Conservation (phyloP, 1,140 invertebrate genomes). For the Bradynema listronoti region DNA sequence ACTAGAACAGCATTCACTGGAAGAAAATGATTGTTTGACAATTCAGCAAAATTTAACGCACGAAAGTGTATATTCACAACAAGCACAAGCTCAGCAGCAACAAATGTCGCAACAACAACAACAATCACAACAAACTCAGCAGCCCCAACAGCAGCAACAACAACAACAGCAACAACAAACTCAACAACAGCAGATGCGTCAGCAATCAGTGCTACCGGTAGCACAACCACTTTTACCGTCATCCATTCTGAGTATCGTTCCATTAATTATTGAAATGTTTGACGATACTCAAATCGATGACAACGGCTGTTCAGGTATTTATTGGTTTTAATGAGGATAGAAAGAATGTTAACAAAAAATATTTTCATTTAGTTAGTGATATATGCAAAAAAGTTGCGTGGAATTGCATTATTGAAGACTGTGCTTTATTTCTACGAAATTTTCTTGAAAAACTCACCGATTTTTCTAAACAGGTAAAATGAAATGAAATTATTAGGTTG, state of each 20-base stretch:
- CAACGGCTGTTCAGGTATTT: constrained; percentile 72
- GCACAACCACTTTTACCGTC: constrained; percentile 93
- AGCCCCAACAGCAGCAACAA: neutral
- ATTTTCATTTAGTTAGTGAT: constrained; percentile 63
- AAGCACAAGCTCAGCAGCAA: neutral
- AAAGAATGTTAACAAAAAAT: neutral
- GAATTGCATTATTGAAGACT: constrained; percentile 94
- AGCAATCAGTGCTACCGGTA: constrained; percentile 65
- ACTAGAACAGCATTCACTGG: constrained; percentile 12
- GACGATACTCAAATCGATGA: constrained; percentile 88
- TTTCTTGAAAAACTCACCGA: constrained; percentile 86
- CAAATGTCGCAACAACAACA: constrained; percentile 17
- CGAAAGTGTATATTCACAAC: no score
- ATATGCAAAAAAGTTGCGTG: constrained; percentile 71
- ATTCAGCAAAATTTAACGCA: constrained; percentile 12
- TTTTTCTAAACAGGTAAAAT: constrained; percentile 77
- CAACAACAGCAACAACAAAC: constrained; percentile 16
- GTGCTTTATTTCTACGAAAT: constrained; percentile 85
- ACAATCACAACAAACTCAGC: constrained; percentile 20
- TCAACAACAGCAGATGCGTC: constrained; percentile 9
- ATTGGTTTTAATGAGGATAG: constrained; percentile 64
- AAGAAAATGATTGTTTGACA: constrained; percentile 13
- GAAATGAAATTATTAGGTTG: no score
- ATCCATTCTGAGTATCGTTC: constrained; percentile 83
- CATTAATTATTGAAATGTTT: constrained; percentile 84